Conservation (phyloP, 2,888 invertebrate genomes). For the Marronus borbonicus region DNA sequence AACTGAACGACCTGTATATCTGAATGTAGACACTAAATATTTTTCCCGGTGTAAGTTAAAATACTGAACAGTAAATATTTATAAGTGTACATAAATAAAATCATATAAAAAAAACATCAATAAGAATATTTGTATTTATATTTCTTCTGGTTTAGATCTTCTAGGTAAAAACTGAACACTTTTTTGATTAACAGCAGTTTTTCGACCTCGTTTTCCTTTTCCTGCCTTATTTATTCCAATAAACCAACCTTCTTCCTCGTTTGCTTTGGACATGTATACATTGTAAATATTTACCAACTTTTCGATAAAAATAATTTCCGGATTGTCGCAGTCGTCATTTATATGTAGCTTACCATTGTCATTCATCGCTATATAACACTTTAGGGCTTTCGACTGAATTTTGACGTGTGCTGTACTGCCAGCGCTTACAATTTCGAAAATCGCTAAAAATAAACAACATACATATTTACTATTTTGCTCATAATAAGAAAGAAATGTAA, state of each 20-base stretch:
- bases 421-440: constrained; percentile 70
- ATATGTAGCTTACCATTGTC: constrained; percentile 72
- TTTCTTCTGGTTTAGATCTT: constrained; percentile 8
- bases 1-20: too few relatives aligned
- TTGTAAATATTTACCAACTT: constrained; percentile 70
- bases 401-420: constrained; percentile 69
- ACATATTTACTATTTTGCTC: background rate
- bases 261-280: constrained; percentile 67
- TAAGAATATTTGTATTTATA: background rate
- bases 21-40: too few relatives aligned
- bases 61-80: too few relatives aligned
- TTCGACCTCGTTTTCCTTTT: constrained; percentile 71
- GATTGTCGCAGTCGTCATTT: constrained; percentile 66
- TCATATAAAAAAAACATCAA: background rate
- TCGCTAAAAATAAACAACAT: constrained; percentile 67
- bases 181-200: constrained; percentile 73
- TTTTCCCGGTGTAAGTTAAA: too few relatives aligned
- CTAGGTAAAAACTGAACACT: constrained; percentile 72
- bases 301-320: constrained; percentile 71
- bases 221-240: constrained; percentile 74
- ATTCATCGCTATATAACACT: constrained; percentile 72
- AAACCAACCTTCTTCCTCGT: constrained; percentile 72
- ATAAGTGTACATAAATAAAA: background rate
- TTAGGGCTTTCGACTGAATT: constrained; percentile 70
- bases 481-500: background rate